These are phyloP conservation scores for Bradynema listronoti DNA, from an alignment of 1,140 invertebrate genomes.

Conservation along the genomic window DNA sequence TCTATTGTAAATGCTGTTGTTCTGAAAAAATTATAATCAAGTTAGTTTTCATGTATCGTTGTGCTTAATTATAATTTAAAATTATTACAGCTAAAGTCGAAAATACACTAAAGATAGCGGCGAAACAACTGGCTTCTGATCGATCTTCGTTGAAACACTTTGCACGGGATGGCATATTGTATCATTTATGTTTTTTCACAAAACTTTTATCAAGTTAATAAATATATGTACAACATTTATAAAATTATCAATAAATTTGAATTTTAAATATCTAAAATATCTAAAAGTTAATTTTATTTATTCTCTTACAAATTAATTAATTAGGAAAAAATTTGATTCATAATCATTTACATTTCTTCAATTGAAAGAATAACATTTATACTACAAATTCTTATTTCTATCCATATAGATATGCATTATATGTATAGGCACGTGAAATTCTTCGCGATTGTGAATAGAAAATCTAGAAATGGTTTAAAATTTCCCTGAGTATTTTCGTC, in stretches of 20 bases:
- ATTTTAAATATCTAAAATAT: not conserved
- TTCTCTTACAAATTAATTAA: not conserved
- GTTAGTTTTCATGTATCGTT: not conserved
- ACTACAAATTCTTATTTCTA: too few relatives aligned
- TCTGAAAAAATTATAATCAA: too few relatives aligned
- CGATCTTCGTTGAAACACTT: constrained; percentile 16
- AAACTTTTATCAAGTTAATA: not conserved
- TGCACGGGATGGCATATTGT: not conserved
- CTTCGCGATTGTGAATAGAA: too few relatives aligned
- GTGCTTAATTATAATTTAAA: not conserved
- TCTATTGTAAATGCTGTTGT: too few relatives aligned
- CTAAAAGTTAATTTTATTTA: constrained; percentile 6
- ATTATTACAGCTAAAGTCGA: constrained; percentile 4
- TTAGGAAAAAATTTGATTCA: not conserved
- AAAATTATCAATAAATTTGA: constrained; percentile 4
- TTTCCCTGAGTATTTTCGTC: too few relatives aligned
- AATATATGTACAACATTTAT: not conserved
- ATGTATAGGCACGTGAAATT: too few relatives aligned
- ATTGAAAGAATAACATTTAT: too few relatives aligned
- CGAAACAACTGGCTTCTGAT: constrained; percentile 6
- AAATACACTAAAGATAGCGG: constrained; percentile 6
- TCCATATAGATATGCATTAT: too few relatives aligned
- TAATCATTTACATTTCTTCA: too few relatives aligned
- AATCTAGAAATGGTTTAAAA: too few relatives aligned
- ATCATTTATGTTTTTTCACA: not conserved